phyloP scores from a whole-genome alignment of 2,113 vertebrate genomes.

The Candoia aspera region DNA sequence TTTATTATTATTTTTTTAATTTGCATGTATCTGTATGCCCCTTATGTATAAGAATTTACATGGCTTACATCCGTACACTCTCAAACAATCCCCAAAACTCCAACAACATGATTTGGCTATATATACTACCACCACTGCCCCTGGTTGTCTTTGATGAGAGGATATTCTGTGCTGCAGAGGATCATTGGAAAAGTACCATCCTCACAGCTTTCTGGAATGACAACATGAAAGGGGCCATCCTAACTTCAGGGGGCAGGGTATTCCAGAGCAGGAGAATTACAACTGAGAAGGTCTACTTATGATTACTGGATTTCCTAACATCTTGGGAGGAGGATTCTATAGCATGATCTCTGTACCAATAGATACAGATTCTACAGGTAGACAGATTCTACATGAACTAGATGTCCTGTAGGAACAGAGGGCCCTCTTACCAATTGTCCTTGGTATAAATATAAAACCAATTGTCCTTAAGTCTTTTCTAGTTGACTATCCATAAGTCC shows the following conservation, averaged over 20 bases:
- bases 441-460: too few species aligned
- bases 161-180: neutral
- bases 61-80: neutral
- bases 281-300: neutral
- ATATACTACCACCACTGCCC: neutral
- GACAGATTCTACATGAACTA: neutral
- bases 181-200: neutral
- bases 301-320: neutral
- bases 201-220: neutral
- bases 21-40: neutral
- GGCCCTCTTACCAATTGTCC: neutral
- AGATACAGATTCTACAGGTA: neutral
- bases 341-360: neutral
- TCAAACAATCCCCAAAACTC: neutral
- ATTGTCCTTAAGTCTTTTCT: too few species aligned
- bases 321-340: neutral
- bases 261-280: neutral
- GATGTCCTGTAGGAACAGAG: neutral
- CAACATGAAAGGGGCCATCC: neutral
- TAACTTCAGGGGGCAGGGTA: neutral
- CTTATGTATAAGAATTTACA: neutral
- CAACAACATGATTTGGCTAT: neutral
- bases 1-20: neutral
- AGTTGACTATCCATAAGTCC: too few species aligned
- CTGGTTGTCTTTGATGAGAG: neutral